Evolutionary conservation across 1,140 invertebrate genomes (phyloP).

Genomic region (Laupala kohalensis): DNA sequence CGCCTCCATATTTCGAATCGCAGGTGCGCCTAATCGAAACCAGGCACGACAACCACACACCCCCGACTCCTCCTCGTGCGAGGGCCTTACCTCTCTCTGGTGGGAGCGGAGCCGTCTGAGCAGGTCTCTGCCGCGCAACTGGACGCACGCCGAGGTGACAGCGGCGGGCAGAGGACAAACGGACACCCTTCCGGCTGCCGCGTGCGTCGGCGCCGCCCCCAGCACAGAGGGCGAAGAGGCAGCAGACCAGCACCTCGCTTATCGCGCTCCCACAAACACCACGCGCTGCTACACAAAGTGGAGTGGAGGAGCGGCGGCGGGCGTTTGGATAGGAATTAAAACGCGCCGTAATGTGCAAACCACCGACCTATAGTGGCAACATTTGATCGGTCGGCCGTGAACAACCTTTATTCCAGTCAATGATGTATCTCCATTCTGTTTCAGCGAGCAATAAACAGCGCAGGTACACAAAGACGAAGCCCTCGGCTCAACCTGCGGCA

Average conservation of each 20-base stretch:
- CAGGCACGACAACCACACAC: no score
- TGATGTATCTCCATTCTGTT: neutral
- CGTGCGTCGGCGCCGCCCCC: no score
- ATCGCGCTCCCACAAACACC: neutral
- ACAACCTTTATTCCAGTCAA: neutral
- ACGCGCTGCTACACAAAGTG: neutral
- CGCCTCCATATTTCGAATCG: no score
- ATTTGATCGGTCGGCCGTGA: neutral
- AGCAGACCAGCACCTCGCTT: neutral
- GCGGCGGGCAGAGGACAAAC: no score
- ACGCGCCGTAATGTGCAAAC: neutral
- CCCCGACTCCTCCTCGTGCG: no score
- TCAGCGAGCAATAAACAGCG: neutral
- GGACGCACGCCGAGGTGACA: no score
- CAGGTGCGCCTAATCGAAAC: no score
- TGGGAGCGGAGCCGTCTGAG: no score
- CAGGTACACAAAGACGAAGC: neutral
- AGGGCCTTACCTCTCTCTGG: no score
- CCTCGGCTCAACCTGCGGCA: neutral
- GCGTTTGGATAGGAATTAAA: neutral
- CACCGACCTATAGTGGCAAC: neutral
- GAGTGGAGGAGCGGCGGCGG: neutral
- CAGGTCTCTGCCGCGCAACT: no score
- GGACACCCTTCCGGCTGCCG: no score
- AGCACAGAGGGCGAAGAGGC: neutral